Base-by-base conservation (phyloP, 2,888 invertebrate species). In the Apoda limacodes region DNA sequence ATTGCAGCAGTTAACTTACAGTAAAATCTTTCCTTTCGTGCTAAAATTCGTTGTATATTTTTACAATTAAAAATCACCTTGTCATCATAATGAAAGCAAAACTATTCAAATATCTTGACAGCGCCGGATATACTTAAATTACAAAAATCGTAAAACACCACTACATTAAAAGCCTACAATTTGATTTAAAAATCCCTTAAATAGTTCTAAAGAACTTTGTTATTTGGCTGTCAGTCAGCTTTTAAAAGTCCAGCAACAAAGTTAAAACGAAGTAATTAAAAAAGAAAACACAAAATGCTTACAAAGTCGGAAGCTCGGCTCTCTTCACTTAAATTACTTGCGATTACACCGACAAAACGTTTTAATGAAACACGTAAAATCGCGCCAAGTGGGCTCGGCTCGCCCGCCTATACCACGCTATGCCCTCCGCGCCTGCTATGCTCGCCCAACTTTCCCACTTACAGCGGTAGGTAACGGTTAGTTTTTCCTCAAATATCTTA, bases 251-350 rank as follows among this genome's bases (percentile, higher is more conserved):
- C 62, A 59, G 60, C 74, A 75, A 74, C 76, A 71, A 78, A 80
- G 76, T 80, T 80, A 70, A 75, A 78, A 78, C 76, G 72, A 78
- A 75, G 76, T 78, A 78, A 78, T 76, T 80, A 80, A 78, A 78
- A 78, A 78, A 76, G 76, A 76, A 76, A 78, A 76, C 74, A 75
- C 75, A 78, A 75, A 78, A 78, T 78, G 74, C 76, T 78, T 74
- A 74, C 72, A 71, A 76, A 78, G 75, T 80, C 75, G 75, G 78
- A 76, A 76, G 75, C 74, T 66, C 66, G 67, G 68, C 71, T 72
- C 75, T 76, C 78, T 76, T 74, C 76, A 75, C 70, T 78, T 76
- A 78, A 78, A 78, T 78, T 75, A 78, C 76, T 80, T 64, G 75
- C 75, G 76, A 78, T 80, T 78, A 80, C 72, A 74, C 78, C 76